Evolutionary conservation across 2,888 invertebrate species (phyloP).

Genomic region (Drosophila anomelani): DNA sequence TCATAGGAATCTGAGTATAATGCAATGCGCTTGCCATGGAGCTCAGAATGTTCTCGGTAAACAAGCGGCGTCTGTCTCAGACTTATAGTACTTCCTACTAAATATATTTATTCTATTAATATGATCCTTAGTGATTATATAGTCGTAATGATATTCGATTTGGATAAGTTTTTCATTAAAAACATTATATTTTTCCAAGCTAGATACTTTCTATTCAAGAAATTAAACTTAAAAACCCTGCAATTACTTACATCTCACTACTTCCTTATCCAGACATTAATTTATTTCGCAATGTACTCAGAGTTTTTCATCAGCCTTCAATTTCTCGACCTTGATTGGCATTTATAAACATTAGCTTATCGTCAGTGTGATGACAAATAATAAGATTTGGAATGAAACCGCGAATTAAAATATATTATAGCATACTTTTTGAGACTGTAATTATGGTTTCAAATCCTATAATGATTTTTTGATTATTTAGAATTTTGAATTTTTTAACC

Average conservation of each 20-base stretch:
- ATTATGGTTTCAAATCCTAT: background rate
- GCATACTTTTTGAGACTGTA: background rate
- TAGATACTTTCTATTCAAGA: fast-evolving
- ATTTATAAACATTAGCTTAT: background rate
- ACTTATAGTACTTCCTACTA: background rate
- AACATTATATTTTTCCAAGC: background rate
- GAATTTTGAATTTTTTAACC: no score
- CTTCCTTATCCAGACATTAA: background rate
- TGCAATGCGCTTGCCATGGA: background rate
- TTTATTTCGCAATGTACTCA: background rate
- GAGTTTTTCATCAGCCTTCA: background rate
- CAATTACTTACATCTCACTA: no score
- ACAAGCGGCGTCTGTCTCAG: background rate
- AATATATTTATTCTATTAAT: background rate
- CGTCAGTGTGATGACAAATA: background rate
- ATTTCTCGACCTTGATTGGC: background rate
- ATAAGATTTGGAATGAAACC: background rate
- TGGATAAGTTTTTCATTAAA: background rate
- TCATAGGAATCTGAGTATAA: constrained; percentile 7
- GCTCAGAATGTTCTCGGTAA: constrained; percentile 3
- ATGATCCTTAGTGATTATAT: background rate
- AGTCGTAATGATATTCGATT: background rate
- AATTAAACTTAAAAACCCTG: background rate
- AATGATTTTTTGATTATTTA: no score
- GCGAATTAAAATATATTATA: background rate